Evolutionary conservation across 1,140 invertebrate species (phyloP), one percentile per base, ranked within the genome.

Genomic region (Diorhabda elongata): DNA sequence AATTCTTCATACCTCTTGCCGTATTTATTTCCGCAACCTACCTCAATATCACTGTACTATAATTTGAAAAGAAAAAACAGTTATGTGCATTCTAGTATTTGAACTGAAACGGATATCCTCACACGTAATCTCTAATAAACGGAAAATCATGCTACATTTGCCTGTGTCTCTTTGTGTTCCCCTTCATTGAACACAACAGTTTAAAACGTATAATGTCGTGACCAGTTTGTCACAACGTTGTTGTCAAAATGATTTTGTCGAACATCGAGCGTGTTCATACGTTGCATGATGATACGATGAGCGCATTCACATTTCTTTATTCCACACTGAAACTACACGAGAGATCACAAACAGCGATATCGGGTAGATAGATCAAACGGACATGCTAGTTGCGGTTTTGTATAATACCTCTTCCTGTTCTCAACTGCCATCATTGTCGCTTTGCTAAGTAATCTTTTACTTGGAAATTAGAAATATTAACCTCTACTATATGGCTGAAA

Each of bases 171-270:
- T 26, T 64, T 26, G n/a, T 11, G 63, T 64, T 47, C 65, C 58
- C 65, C 52, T 44, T 67, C 65, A 67, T 67, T 52, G 42, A 45
- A 26, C 57, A 41, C n/a, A 67, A 67, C 65, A 67, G 60, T 67
- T 59, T 57, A 41, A 67, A 67, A 67, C 42, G 58, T 59, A 58
- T 67, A 45, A 44, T 70, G 58, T 66, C 69, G 69, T 70, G 69
- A 70, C 69, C 47, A 58, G 60, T 62, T 61, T 63, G 69, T 70
- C 69, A 70, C 61, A 67, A 65, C 58, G 58, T 57, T 70, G 61
- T 66, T 70, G 69, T 64, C 57, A 58, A 65, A 70, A 70, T 67
- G 69, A 70, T 70, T 67, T 62, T 63, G 69, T 63, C 58, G 60
- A 67, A 64, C 69, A 64, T 67, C 58, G 60, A 67, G 69, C 69